Base-by-base conservation (phyloP, 2,888 invertebrate species). In the Myopa testacea region DNA sequence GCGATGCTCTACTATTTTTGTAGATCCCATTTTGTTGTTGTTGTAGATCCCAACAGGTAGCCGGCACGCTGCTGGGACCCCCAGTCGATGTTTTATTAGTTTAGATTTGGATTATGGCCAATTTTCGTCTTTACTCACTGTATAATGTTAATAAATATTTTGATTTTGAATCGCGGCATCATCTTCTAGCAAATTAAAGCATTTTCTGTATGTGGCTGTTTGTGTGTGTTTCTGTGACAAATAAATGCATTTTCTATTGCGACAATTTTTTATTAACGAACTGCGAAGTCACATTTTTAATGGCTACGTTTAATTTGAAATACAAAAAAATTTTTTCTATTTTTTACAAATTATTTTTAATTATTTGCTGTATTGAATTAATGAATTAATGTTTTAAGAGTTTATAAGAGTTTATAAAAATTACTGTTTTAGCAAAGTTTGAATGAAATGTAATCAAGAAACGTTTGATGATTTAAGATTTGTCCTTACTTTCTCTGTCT, bases 201-300 rank as follows among this genome's bases (percentile, higher is more conserved):
- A 34, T 14, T 65, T 62, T 26, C 7, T 45, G 45, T 45, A 45
- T 45, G 45, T 45, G 10, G 65, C 65, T 26, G 26, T n/a, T n/a
- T 26, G 26, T 26, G 26, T 26, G 26, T 63, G n/a, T 14, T 14
- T 50, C 38, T 75, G 34, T 65, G 55, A 52, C 65, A 67, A 65
- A 65, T 26, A 75, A 75, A 75, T 75, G 38, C 37, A 37, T 75
- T 45, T 75, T 68, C 40, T 68, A 75, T 68, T 75, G 45, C 55
- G 37, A 12, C 52, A 60, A 62, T 60, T 69, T 75, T 45, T 75
- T 45, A 69, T 37, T 2, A 65, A 16, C 55, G 55, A 45, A 10
- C 45, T 45, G 45, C 45, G 45, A 45, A 45, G 45, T 10, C 45
- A 45, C 45, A 45, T 45, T 45, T 45, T 10, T 45, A 45, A 45